Evolutionary conservation across 2,888 invertebrate genomes (phyloP), one percentile per base, ranked within the genome.

Genomic region (Aleiodes leptofemur): DNA sequence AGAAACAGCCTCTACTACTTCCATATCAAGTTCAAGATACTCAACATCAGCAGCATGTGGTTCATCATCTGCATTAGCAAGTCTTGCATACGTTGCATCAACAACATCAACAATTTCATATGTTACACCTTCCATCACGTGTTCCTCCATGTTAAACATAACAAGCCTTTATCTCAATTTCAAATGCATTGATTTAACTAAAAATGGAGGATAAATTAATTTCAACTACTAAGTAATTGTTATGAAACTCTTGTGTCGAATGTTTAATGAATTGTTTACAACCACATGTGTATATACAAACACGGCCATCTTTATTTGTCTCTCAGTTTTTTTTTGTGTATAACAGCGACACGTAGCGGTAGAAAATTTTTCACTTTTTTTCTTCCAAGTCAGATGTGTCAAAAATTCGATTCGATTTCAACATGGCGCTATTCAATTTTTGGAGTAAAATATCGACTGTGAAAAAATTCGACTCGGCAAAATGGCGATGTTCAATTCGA

Each of bases 1-100:
- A 4, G 73, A 66, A 13, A 77, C 56, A 29, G 53, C 69, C 9
- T 74, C 77, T 29, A 73, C 50, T 7, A 76, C 72, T 13, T 80
- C 80, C 69, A 80, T 64, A 48, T 81, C 80, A 5, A 80, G 73
- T 55, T 81, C 82, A 7, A 82, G 73, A 72, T 80, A 81, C 66
- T 82, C 80, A 14, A 76, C 73, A 11, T 75, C 72, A 14, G 48
- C 78, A 38, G 78, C 77, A 29, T 78, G 77, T 1, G 74, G 72
- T 0, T 76, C 73, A 11, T 78, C 78, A 4, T 75, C 73, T 14
- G 50, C 7, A 13, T 68, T 23, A 3, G 43, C 23, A 7, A 68
- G 31, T 48, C 43, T 38, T 4, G 64, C n/a, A 23, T 64, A 64
- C 0, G 59, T 64, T 23, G 43, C 64, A 31, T 51, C 51, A 31